phyloP scores from a whole-genome alignment of 2,113 vertebrate species.

The Rhagologus leucostigma region DNA sequence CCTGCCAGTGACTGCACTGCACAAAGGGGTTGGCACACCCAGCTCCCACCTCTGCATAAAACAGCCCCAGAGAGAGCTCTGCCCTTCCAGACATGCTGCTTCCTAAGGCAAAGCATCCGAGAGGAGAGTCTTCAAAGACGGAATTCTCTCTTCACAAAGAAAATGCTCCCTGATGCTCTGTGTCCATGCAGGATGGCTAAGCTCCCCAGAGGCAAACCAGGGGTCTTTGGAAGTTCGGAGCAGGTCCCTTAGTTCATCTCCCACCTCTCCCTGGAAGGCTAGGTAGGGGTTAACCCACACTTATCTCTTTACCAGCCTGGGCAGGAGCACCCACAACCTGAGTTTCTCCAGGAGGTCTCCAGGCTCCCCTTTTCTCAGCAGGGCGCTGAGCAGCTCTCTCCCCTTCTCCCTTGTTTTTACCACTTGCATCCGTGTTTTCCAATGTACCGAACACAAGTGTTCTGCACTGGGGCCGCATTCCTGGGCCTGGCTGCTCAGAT shows the following conservation, averaged over 20 bases:
- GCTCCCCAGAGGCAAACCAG: background rate
- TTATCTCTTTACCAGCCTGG: background rate
- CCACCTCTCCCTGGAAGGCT: background rate
- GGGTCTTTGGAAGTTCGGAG: background rate
- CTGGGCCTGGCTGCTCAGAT: background rate
- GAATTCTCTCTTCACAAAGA: background rate
- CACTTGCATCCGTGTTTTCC: background rate
- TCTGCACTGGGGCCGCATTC: background rate
- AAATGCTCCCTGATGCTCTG: background rate
- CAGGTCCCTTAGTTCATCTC: background rate
- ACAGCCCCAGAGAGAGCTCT: background rate
- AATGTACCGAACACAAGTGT: background rate
- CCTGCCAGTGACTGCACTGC: background rate
- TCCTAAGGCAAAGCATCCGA: background rate
- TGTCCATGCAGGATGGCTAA: background rate
- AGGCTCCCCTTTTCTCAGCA: background rate
- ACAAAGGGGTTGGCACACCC: background rate
- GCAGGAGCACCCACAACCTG: background rate
- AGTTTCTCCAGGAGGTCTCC: background rate
- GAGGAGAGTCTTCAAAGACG: background rate
- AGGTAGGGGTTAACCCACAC: background rate
- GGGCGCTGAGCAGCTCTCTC: background rate
- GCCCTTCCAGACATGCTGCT: background rate
- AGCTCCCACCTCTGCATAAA: background rate
- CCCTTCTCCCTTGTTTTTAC: background rate